These are phyloP conservation scores for Neodiprion virginianus DNA, from an alignment of 1,140 invertebrate genomes.

Conservation along the genomic window DNA sequence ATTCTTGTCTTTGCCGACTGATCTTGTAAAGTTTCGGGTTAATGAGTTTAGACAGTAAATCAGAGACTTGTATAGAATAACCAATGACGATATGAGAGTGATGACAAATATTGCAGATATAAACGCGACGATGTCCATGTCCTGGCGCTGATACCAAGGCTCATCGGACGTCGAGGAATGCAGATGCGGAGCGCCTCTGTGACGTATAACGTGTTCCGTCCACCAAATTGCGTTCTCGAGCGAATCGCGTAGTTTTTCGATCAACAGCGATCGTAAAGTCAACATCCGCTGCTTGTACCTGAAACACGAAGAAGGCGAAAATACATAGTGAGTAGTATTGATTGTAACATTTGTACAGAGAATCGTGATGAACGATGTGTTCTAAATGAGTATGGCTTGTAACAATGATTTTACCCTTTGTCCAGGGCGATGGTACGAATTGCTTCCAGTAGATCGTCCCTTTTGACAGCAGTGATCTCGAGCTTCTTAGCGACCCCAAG, in stretches of 20 bases:
- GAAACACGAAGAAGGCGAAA: neutral
- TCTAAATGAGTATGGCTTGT: too few relatives aligned
- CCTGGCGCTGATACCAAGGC: slow-evolving; percentile 48
- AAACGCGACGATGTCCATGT: slow-evolving; percentile 43
- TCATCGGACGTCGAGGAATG: slow-evolving; percentile 45
- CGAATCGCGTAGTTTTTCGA: slow-evolving; percentile 54
- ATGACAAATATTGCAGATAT: slow-evolving; percentile 9
- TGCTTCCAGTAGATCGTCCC: too few relatives aligned
- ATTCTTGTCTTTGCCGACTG: too few relatives aligned
- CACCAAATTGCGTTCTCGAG: slow-evolving; percentile 62
- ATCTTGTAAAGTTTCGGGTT: too few relatives aligned
- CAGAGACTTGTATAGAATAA: neutral
- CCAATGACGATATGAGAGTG: neutral
- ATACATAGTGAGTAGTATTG: too few relatives aligned
- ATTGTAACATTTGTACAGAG: too few relatives aligned
- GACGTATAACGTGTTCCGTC: slow-evolving; percentile 65
- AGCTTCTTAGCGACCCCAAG: neutral
- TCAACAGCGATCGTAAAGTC: slow-evolving; percentile 36
- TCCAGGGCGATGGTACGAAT: too few relatives aligned
- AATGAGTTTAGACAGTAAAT: too few relatives aligned
- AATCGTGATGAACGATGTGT: too few relatives aligned
- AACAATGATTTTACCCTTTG: too few relatives aligned
- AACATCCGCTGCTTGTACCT: slow-evolving; percentile 51
- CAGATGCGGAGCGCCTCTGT: slow-evolving; percentile 61
- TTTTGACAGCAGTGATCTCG: too few relatives aligned